Percentiles rank a stretch among this genome's conserved stretches.
These are phyloP conservation scores for Hassar affinis DNA, from an alignment of 2,113 vertebrate genomes.

Conservation along the genomic window DNA sequence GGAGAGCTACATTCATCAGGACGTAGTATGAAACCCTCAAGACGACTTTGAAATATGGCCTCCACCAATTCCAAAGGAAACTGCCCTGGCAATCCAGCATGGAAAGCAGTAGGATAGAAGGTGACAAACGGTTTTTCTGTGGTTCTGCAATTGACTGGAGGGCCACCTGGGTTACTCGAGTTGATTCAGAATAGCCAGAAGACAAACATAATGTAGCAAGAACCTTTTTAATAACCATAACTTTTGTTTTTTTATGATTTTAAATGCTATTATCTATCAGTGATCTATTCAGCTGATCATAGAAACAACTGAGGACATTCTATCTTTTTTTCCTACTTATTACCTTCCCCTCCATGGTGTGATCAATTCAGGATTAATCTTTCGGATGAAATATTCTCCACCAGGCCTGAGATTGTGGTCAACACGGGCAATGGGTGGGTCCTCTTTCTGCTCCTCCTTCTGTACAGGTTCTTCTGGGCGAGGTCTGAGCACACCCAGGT, in stretches of 20 bases:
- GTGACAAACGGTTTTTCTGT: background rate
- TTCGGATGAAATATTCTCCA: conserved; percentile 85
- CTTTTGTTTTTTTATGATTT: no score
- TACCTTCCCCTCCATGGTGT: conserved; percentile 80
- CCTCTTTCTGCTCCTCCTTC: conserved; percentile 58
- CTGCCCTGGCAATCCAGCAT: background rate
- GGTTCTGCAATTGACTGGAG: background rate
- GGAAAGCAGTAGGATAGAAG: background rate
- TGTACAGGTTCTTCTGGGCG: conserved; percentile 66
- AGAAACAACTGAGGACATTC: background rate
- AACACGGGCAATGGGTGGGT: conserved; percentile 51
- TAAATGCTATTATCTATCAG: no score
- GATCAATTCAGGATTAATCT: conserved; percentile 81
- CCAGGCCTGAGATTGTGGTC: conserved; percentile 63
- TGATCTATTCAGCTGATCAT: background rate
- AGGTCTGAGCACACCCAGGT: conserved; percentile 80
- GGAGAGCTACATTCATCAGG: background rate
- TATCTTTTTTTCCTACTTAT: background rate
- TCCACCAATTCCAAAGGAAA: background rate
- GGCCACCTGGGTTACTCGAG: background rate
- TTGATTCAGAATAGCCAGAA: background rate
- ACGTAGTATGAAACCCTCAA: background rate
- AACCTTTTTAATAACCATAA: background rate
- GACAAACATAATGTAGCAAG: background rate
- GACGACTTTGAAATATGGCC: background rate